Base-by-base conservation (phyloP, 2,888 invertebrate genomes). In the Anoncus sp. region DNA sequence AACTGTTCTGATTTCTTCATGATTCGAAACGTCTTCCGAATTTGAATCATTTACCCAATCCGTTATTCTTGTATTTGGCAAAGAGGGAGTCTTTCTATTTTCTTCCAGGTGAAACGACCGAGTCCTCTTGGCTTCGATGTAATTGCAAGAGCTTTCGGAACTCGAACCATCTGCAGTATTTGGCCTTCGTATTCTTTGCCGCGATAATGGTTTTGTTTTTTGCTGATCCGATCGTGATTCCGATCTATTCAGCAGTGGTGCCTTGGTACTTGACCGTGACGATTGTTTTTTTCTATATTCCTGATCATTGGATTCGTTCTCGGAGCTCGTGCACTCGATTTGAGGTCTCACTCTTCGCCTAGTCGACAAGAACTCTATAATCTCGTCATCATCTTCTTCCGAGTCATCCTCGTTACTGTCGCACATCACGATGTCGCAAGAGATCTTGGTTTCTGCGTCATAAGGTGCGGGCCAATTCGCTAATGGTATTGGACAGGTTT, bases 341-440 rank as follows among this genome's bases (percentile, higher is more conserved):
- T 7, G 20, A 3, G 49, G 27, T 24, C 43, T 60, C 0, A 10
- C 2, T 63, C 57, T 66, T 49, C 78, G 43, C 10, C 35, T 55
- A 6, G 38, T 16, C 10, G 55, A 43, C 3, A 75, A 16, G 18
- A 75, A 72, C 16, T 24, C 35, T 6, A 79, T 72, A n/a, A 75
- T 72, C 12, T 79, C 79, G 20, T 71, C 62, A 16, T 79, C 79
- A 10, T 79, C 73, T 24, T 69, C 75, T 6, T 57, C 72, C 14
- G 63, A 63, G 7, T 55, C 70, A 2, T 67, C 67, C 22, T 67
- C 63, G 51, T 38, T 62, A 5, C 60, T 65, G 18, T 65, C 60
- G 45, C 49, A 22, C 63, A 22, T 63, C n/a, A 60, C 62, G 10
- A 62, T 55, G 1, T 16, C 35, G 5, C 4, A 51, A 1, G 27